phyloP scores from a whole-genome alignment of 2,797 vertebrate species.

The Lepidocolaptes lacrymiger region DNA sequence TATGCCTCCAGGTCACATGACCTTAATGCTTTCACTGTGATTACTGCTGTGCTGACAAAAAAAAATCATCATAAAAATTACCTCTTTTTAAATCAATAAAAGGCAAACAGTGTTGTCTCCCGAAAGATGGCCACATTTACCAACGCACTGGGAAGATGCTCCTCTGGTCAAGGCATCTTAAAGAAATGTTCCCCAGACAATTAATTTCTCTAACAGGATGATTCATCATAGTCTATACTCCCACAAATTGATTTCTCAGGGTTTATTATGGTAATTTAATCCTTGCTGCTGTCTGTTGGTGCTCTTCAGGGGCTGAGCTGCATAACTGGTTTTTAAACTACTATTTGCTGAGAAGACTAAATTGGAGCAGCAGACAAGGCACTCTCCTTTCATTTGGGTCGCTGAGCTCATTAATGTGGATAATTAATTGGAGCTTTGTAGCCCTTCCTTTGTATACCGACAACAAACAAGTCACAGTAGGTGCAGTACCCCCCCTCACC shows the following conservation, averaged over 20 bases:
- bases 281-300: background rate
- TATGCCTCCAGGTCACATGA: background rate
- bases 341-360: background rate
- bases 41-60: background rate
- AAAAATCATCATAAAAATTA: background rate
- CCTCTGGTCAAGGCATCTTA: background rate
- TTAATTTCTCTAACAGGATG: background rate
- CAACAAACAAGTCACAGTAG: slow-evolving; percentile 66
- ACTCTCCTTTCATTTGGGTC: slow-evolving; percentile 32
- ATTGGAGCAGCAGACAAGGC: background rate
- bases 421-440: slow-evolving; percentile 84
- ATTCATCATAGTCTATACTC: background rate
- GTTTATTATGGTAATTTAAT: slow-evolving; percentile 20
- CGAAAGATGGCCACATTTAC: background rate
- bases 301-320: background rate
- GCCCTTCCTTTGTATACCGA: slow-evolving; percentile 66
- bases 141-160: background rate
- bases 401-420: slow-evolving; percentile 85
- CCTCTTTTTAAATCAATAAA: background rate
- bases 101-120: background rate
- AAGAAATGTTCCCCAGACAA: background rate
- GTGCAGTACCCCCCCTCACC: slow-evolving; percentile 82
- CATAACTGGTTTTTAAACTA: background rate
- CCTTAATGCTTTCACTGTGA: background rate
- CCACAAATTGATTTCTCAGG: background rate